Evolutionary conservation across 2,113 vertebrate genomes (phyloP).

Genomic region (Sinocyclocheilus grahami): DNA sequence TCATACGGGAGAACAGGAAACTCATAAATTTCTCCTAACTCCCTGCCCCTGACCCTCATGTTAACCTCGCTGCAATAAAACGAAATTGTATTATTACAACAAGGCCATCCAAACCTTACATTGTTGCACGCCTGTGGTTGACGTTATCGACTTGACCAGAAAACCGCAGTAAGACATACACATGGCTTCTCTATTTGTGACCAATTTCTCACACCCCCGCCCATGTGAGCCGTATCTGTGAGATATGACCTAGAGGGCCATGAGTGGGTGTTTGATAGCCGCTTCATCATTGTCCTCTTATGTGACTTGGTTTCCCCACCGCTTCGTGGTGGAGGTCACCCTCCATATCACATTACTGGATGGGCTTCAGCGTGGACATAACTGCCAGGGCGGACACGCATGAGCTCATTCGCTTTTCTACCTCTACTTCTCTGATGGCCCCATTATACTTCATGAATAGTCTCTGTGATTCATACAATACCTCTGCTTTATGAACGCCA

Average conservation of each 20-base stretch:
- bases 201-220: not conserved
- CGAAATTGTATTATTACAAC: not conserved
- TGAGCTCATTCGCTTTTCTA: constrained; percentile 13
- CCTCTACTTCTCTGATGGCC: constrained; percentile 38
- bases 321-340: constrained; percentile 50
- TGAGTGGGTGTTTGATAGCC: constrained; percentile 33
- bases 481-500: constrained; percentile 17
- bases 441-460: constrained; percentile 37
- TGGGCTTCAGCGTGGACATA: constrained; percentile 36
- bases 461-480: constrained; percentile 27
- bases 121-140: not conserved
- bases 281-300: constrained; percentile 34
- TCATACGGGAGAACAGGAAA: constrained; percentile 51
- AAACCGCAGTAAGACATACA: constrained; percentile 3
- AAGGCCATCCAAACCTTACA: not conserved
- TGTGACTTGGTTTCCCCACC: not conserved
- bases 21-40: constrained; percentile 46
- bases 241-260: constrained; percentile 24
- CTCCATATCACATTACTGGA: constrained; percentile 55
- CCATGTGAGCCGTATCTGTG: constrained; percentile 32
- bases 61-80: constrained; percentile 26
- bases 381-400: constrained; percentile 16
- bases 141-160: constrained; percentile 35
- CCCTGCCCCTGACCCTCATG: not conserved
- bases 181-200: constrained; percentile 1